Conservation (phyloP, 2,888 invertebrate species). For the Seira musarum region DNA sequence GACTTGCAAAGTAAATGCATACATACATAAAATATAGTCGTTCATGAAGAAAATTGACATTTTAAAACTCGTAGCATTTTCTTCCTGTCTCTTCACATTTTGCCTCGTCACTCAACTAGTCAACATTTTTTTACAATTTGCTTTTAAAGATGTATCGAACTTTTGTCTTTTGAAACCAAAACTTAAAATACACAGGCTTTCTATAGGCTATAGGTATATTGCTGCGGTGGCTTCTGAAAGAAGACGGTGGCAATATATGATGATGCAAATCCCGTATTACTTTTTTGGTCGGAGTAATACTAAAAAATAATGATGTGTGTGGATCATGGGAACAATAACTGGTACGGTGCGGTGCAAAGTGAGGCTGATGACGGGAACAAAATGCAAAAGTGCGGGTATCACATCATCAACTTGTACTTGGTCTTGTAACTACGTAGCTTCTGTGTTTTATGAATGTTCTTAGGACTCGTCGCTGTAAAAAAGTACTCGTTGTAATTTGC, state of each 20-base stretch:
- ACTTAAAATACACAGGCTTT: no score
- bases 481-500: background rate
- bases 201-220: slow-evolving; percentile 14
- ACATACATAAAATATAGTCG: no score
- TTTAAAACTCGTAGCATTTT: background rate
- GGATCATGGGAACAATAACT: slow-evolving; percentile 41
- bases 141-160: background rate
- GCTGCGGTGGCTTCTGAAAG: background rate
- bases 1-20: background rate
- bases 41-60: no score
- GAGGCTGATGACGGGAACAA: background rate
- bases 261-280: slow-evolving; percentile 49
- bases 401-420: background rate
- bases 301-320: slow-evolving; percentile 14
- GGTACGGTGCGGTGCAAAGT: slow-evolving; percentile 13
- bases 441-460: no score
- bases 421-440: slow-evolving; percentile 19
- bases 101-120: background rate
- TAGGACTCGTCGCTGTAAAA: no score
- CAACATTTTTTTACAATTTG: background rate
- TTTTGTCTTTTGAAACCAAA: background rate
- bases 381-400: slow-evolving; percentile 14
- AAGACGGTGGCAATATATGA: slow-evolving; percentile 14
- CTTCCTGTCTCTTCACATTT: background rate
- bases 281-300: slow-evolving; percentile 30